Conservation (phyloP, 2,113 vertebrate species). For the Colossoma macropomum region DNA sequence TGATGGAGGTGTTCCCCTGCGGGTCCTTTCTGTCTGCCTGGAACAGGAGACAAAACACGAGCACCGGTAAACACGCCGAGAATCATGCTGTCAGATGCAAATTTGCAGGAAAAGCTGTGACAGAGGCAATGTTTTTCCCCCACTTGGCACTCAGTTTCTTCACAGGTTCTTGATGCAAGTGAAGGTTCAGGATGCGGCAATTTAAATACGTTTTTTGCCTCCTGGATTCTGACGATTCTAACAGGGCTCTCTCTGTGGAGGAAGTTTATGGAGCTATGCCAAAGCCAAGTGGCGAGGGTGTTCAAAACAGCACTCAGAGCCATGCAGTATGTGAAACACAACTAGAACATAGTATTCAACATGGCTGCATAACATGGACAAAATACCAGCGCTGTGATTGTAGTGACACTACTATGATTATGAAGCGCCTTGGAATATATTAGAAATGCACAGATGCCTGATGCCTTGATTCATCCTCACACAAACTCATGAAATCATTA, state of each 20-base stretch:
- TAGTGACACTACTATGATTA: too few species aligned
- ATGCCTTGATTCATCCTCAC: too few species aligned
- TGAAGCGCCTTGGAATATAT: not conserved
- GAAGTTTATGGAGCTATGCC: not conserved
- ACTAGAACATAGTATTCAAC: not conserved
- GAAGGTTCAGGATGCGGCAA: not conserved
- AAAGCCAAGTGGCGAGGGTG: not conserved
- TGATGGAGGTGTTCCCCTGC: conserved; percentile 86
- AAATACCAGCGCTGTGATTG: not conserved
- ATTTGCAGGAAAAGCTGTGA: not conserved
- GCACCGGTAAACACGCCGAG: conserved; percentile 11
- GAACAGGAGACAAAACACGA: conserved; percentile 48
- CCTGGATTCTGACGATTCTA: not conserved
- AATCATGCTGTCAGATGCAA: conserved; percentile 14
- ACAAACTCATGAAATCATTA: too few species aligned
- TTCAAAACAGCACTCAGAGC: not conserved
- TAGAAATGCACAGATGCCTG: not conserved
- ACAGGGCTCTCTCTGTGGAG: not conserved
- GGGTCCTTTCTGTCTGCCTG: conserved; percentile 93
- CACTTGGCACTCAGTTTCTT: not conserved
- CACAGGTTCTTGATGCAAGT: not conserved
- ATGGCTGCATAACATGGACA: not conserved
- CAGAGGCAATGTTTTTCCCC: not conserved
- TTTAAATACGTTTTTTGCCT: too few species aligned
- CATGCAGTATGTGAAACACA: not conserved